Base-by-base conservation (phyloP, 2,113 vertebrate species). In the Aplodontia rufa region DNA sequence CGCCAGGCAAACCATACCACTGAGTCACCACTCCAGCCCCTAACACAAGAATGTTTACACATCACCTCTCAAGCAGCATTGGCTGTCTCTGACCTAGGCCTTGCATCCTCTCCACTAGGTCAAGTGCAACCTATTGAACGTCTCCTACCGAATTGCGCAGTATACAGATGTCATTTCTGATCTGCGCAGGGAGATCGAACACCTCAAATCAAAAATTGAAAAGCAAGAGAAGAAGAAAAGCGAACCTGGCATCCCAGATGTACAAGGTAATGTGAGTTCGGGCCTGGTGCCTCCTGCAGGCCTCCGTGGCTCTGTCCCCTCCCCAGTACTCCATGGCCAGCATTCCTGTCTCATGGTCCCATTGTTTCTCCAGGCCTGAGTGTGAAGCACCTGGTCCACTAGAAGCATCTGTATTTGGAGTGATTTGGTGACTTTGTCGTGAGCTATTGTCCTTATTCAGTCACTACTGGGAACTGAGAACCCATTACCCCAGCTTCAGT, bases 71-170 rank as follows among this genome's bases (percentile, higher is more conserved):
- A 30, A 17, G 47, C 60, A 4, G 37, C 5, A 47, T 53, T 20
- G 0, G 0, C 47, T 0, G 1, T 35, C 19, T 19, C 49, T 78
- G 78, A 93, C 85, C 45, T 74, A 28, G 51, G 75, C 76, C 13
- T 0, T 3, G 0, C 32, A 8, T 80, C 93, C 16, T 72, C n/a
- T 30, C 85, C n/a, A 1, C 79, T 92, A 98, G 98, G 98, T 99
- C 22, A 98, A 98, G 86, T 91, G 97, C 42, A 98, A 99, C 93
- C 98, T 98, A 69, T 80, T 89, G 55, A 98, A 97, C 0, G 49
- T 97, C 60, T 97, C 98, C 69, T 97, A 92, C 94, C 98, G 96
- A 95, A 97, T 98, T 0, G 72, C 97, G 0, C 98, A 98, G 45
- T 98, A 98, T 95, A 97, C 95, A 0, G 97, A 96, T 55, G 97